Percentiles rank a stretch among this genome's conserved stretches.
Conservation (phyloP, 1,140 invertebrate genomes). For the Idris sp. region DNA sequence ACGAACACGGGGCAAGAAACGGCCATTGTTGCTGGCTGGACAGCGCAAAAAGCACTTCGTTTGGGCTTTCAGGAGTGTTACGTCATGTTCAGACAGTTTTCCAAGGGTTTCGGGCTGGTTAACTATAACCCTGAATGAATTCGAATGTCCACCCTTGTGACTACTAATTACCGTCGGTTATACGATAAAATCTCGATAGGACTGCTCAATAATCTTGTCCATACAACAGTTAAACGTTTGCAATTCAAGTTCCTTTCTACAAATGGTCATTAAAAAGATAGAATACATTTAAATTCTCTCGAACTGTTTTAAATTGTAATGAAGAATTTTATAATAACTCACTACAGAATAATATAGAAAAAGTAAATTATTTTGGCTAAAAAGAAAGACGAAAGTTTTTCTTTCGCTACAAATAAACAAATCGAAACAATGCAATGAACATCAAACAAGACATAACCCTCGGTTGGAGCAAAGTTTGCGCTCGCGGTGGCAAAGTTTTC, state of each 20-base stretch:
- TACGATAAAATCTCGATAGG: conserved; percentile 68
- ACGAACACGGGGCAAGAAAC: conserved; percentile 72
- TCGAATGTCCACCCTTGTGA: conserved; percentile 70
- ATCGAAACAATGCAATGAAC: conserved; percentile 39
- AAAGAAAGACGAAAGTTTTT: background rate
- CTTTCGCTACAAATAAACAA: conserved; percentile 3
- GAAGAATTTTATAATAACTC: too few species aligned
- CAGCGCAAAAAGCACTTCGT: conserved; percentile 71
- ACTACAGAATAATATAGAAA: too few species aligned
- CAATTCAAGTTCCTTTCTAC: conserved; percentile 31
- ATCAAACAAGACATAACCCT: conserved; percentile 41
- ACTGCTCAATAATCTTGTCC: conserved; percentile 66
- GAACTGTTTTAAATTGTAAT: too few species aligned
- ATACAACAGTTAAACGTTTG: conserved; percentile 27
- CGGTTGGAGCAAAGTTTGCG: conserved; percentile 46
- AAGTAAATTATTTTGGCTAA: too few species aligned
- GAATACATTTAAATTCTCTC: too few species aligned
- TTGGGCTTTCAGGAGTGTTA: conserved; percentile 74
- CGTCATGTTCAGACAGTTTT: conserved; percentile 77
- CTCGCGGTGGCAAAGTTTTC: conserved; percentile 56
- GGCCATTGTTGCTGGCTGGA: conserved; percentile 73
- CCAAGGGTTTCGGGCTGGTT: conserved; percentile 63
- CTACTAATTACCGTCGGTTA: conserved; percentile 69
- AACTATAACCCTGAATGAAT: conserved; percentile 70
- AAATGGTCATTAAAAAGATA: too few species aligned